Evolutionary conservation across 2,113 vertebrate species (phyloP).

Genomic region (Pseudonaja textilis): DNA sequence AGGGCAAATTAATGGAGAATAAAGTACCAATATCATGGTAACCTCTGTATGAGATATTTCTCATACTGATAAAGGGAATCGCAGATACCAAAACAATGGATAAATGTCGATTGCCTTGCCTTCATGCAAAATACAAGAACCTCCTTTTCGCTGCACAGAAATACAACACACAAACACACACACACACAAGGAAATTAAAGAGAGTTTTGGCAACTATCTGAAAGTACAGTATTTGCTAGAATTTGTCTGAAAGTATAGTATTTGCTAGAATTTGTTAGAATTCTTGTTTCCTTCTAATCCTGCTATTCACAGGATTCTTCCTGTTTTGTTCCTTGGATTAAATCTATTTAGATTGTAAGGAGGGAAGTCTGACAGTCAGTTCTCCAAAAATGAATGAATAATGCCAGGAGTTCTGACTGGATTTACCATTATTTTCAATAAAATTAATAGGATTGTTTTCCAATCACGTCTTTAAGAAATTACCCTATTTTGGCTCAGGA

Average conservation of each 20-base stretch:
- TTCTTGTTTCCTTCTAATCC: background rate
- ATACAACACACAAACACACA: background rate
- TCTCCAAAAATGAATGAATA: background rate
- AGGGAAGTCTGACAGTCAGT: background rate
- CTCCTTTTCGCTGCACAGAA: background rate
- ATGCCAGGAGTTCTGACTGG: background rate
- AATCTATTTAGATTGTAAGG: background rate
- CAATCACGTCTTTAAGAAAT: background rate
- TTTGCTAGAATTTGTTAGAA: background rate
- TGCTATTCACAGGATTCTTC: background rate
- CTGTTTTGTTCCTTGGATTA: background rate
- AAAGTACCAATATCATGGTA: background rate
- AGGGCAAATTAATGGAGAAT: background rate
- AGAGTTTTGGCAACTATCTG: background rate
- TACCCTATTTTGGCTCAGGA: background rate
- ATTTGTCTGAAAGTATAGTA: background rate
- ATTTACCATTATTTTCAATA: background rate
- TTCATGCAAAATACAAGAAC: background rate
- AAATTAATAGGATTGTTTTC: background rate
- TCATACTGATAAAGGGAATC: background rate
- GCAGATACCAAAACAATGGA: background rate
- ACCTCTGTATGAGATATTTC: background rate
- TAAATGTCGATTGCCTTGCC: background rate
- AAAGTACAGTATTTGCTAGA: background rate
- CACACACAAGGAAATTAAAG: background rate